Evolutionary conservation across 30 jellyfish, hydroid and myxozoan genomes (phyloP), one percentile per base, ranked within the genome.

Genomic region (Mastigias papua): DNA sequence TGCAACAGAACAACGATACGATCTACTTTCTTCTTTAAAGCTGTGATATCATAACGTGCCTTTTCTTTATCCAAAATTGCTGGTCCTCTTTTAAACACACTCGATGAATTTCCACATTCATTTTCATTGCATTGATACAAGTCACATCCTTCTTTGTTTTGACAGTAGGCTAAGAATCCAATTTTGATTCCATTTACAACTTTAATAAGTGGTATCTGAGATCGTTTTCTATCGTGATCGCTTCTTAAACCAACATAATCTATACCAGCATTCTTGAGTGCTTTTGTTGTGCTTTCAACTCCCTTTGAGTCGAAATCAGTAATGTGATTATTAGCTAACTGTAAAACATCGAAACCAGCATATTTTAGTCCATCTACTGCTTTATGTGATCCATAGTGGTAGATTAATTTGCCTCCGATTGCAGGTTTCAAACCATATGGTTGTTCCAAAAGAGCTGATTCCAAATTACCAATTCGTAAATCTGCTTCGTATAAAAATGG

Each of bases 261-360:
- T 51, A 90, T 90, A 30, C 81, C 79, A 34, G 90, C 86, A 8
- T 75, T 34, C 28, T 23, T n/a, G 34, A 90, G 69, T 9, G 89
- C 85, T 23, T 67, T 46, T 15, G 29, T 76, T 0, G 97, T 90
- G 78, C 78, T 54, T 3, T 54, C 34, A 10, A 73, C 92, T 2
- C 95, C 90, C 23, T 46, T 74, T 15, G 50, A 90, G n/a, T 93
- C 97, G 34, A 25, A 70, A 73, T 90, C 97, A 20, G 62, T 48
- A 27, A 90, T 31, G 34, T 90, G 97, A 51, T 90, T 90, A 28
- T 90, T 90, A 5, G 97, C 90, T n/a, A 90, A 30, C 49, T 91
- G 80, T 31, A 80, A 67, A 2, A 82, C 63, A 49, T 75, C 89
- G n/a, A 90, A 69, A 1, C 97, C 91, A 63, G 94, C 93, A 46